A percentile compares a stretch with the other conserved stretches of the same genome.
Conservation (phyloP, 2,797 vertebrate genomes). For the Tarsius wallacei region DNA sequence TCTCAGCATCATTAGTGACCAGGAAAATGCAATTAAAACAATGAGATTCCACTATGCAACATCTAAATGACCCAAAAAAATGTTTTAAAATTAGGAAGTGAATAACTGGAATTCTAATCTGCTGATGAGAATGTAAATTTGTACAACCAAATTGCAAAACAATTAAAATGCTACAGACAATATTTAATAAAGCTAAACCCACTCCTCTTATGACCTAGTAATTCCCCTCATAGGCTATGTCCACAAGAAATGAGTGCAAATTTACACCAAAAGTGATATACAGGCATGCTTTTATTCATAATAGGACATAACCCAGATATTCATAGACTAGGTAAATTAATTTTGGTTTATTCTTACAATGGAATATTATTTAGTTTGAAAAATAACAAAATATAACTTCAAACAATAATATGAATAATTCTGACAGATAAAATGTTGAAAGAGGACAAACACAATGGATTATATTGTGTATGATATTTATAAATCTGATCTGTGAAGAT, state of each 20-base stretch:
- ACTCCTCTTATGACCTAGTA: neutral
- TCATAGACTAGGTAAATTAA: neutral
- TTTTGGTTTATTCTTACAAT: neutral
- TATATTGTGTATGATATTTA: neutral
- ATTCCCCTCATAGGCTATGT: neutral
- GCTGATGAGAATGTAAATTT: neutral
- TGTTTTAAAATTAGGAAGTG: neutral
- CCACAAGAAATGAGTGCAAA: neutral
- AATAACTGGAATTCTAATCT: neutral
- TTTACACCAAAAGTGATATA: neutral
- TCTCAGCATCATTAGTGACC: neutral
- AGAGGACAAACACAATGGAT: neutral
- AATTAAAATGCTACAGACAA: neutral
- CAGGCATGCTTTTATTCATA: neutral
- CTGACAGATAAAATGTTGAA: neutral
- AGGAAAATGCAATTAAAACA: neutral
- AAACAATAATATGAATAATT: neutral
- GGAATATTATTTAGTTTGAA: neutral
- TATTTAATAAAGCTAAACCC: neutral
- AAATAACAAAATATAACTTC: neutral
- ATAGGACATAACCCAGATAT: neutral
- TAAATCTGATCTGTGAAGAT: neutral
- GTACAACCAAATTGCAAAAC: neutral
- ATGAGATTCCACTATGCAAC: neutral
- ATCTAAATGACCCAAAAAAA: neutral